phyloP scores from a whole-genome alignment of 2,113 vertebrate genomes.

The Australoheros scitulus region DNA sequence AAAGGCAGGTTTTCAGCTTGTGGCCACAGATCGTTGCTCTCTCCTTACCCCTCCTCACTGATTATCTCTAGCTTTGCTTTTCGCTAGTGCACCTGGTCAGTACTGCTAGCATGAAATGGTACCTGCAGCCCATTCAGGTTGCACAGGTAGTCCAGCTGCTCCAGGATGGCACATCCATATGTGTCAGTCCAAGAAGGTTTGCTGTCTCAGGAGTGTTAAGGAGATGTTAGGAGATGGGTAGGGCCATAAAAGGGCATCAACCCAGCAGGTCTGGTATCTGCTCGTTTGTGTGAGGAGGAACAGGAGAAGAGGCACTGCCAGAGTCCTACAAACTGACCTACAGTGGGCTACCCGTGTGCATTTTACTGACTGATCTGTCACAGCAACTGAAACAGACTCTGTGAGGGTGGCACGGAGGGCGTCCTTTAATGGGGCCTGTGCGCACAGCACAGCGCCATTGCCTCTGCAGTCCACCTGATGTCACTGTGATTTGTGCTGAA shows the following conservation, averaged over 20 bases:
- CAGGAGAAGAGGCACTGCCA: background rate
- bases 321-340: background rate
- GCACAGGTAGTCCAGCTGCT: background rate
- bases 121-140: too few species aligned
- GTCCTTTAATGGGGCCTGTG: background rate
- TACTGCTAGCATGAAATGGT: too few species aligned
- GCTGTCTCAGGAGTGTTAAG: background rate
- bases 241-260: accelerated
- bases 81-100: background rate
- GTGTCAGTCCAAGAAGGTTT: too few species aligned
- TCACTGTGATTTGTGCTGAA: background rate
- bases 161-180: too few species aligned
- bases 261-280: background rate
- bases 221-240: background rate
- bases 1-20: background rate
- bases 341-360: background rate
- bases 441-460: background rate
- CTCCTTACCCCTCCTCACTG: background rate
- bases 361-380: background rate
- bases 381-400: background rate
- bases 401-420: background rate
- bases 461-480: background rate
- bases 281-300: background rate
- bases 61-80: background rate
- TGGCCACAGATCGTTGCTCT: background rate